phyloP scores from a whole-genome alignment of 1,140 invertebrate genomes.

The Drosophila athabasca region DNA sequence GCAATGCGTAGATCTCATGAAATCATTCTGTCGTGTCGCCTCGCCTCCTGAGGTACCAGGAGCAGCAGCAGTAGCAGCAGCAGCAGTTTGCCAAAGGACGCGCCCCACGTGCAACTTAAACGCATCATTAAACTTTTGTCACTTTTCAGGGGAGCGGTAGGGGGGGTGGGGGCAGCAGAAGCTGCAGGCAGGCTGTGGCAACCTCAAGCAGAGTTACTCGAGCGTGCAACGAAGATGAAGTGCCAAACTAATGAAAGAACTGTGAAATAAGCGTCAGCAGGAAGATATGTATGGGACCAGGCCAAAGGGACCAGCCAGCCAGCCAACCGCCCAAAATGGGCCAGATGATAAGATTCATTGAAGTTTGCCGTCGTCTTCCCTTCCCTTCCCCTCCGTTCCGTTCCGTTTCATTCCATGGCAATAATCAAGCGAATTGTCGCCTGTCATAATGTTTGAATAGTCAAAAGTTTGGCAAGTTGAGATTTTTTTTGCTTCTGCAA shows the following conservation, averaged over 20 bases:
- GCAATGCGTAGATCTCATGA: conserved; percentile 42
- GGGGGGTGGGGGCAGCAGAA: conserved; percentile 2
- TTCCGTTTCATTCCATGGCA: conserved; percentile 35
- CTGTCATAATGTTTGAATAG: conserved; percentile 69
- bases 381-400: conserved; percentile 2
- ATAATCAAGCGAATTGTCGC: conserved; percentile 77
- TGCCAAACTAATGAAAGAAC: conserved; percentile 70
- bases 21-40: conserved; percentile 21
- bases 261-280: neutral
- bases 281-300: too few species aligned
- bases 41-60: conserved; percentile 7
- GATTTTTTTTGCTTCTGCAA: neutral
- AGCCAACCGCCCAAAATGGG: conserved; percentile 19
- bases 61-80: too few species aligned
- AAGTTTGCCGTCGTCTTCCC: conserved; percentile 10
- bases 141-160: neutral
- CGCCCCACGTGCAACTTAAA: conserved; percentile 63
- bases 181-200: conserved; percentile 44
- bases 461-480: conserved; percentile 54
- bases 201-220: conserved; percentile 54
- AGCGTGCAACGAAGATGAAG: conserved; percentile 57
- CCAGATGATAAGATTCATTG: conserved; percentile 34
- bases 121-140: conserved; percentile 82
- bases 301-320: neutral
- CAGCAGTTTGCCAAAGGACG: conserved; percentile 20